Conservation (phyloP, 2,797 vertebrate genomes). For the Periophthalmus magnuspinnatus region DNA sequence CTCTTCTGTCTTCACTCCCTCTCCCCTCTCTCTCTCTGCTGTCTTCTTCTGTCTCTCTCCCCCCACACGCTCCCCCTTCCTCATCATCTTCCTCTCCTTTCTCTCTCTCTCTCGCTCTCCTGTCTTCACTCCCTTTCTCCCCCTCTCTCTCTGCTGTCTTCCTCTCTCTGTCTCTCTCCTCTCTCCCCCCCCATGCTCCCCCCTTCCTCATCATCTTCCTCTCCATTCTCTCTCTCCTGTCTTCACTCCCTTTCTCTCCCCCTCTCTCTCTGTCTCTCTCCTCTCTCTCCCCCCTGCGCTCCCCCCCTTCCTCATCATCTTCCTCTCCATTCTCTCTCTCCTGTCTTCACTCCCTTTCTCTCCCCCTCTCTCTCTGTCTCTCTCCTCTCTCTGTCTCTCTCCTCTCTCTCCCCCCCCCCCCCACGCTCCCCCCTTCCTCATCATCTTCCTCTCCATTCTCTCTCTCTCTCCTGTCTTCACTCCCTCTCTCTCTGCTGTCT, state of each 20-base stretch:
- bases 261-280: constrained; percentile 48
- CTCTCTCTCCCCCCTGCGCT: constrained; percentile 55
- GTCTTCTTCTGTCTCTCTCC: constrained; percentile 24
- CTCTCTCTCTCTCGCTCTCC: constrained; percentile 12
- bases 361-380: constrained; percentile 23
- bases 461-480: constrained; percentile 53
- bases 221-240: constrained; percentile 44
- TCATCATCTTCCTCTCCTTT: too few relatives aligned
- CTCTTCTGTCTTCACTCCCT: too few relatives aligned
- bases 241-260: constrained; percentile 41
- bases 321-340: constrained; percentile 28
- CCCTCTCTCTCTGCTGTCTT: constrained; percentile 49
- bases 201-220: too few relatives aligned
- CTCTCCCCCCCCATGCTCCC: constrained; percentile 37
- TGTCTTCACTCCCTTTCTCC: constrained; percentile 24
- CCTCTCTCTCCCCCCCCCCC: constrained; percentile 32
- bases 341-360: not conserved
- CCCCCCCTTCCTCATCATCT: not conserved
- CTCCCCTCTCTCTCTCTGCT: too few relatives aligned
- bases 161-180: constrained; percentile 57
- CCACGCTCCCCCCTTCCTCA: constrained; percentile 38
- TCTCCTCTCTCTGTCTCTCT: too few relatives aligned
- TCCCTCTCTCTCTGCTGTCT: constrained; percentile 41
- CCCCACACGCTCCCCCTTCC: too few relatives aligned
- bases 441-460: too few relatives aligned